Percentiles rank a stretch among this genome's conserved stretches.
Conservation (phyloP, 2,797 vertebrate species). For the Microchirus variegatus region DNA sequence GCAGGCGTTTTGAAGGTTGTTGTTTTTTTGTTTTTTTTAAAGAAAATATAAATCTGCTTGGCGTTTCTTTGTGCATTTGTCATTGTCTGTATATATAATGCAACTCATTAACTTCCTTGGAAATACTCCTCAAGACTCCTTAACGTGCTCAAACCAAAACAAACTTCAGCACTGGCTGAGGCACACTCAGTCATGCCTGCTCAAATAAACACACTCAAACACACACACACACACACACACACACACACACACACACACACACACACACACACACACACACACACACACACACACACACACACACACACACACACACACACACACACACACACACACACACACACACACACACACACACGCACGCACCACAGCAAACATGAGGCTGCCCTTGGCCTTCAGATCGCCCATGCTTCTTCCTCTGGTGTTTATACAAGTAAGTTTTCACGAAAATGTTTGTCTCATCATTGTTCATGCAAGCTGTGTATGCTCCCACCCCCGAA, state of each 20-base stretch:
- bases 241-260: conserved; percentile 44
- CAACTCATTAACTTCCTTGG: conserved; percentile 19
- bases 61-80: conserved; percentile 2
- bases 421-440: conserved; percentile 55
- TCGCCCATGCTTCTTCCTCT: conserved; percentile 45
- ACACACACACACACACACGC: conserved; percentile 46
- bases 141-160: conserved; percentile 41
- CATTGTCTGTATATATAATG: background rate
- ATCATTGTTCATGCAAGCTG: conserved; percentile 39
- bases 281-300: conserved; percentile 47
- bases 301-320: conserved; percentile 51
- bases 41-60: too few relatives aligned
- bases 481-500: conserved; percentile 1
- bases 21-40: too few relatives aligned
- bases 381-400: conserved; percentile 45
- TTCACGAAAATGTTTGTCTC: conserved; percentile 61
- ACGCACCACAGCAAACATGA: conserved; percentile 41
- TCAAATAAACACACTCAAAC: conserved; percentile 60
- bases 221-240: conserved; percentile 46
- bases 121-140: conserved; percentile 27
- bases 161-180: conserved; percentile 47
- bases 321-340: conserved; percentile 46
- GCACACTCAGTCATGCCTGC: conserved; percentile 51
- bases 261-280: conserved; percentile 46
- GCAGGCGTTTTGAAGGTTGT: too few relatives aligned